These are phyloP conservation scores for Argyresthia albistria DNA, from an alignment of 2,888 invertebrate species.

Conservation along the genomic window DNA sequence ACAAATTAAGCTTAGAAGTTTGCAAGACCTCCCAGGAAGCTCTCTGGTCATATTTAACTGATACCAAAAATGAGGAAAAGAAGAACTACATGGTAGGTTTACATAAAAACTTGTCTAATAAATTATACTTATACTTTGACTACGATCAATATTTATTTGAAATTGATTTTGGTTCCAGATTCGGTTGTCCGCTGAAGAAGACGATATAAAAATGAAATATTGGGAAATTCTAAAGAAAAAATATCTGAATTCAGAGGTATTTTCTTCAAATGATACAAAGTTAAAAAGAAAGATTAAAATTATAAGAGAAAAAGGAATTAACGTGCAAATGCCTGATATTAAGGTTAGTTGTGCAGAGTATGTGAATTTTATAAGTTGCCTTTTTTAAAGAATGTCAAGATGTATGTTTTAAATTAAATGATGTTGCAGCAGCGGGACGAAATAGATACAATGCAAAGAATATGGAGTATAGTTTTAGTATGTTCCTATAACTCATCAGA, in stretches of 20 bases:
- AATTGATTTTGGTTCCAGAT: slow-evolving; percentile 24
- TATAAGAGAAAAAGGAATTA: slow-evolving; percentile 55
- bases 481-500: slow-evolving; percentile 43
- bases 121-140: too few relatives aligned
- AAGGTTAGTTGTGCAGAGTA: slow-evolving; percentile 36
- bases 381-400: too few relatives aligned
- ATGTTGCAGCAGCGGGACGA: slow-evolving; percentile 54
- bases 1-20: slow-evolving; percentile 51
- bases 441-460: slow-evolving; percentile 60
- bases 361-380: too few relatives aligned
- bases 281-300: slow-evolving; percentile 47
- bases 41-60: slow-evolving; percentile 56
- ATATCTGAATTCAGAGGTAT: slow-evolving; percentile 29
- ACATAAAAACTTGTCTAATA: not conserved
- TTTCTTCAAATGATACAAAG: slow-evolving; percentile 26
- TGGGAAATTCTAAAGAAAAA: slow-evolving; percentile 55
- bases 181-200: slow-evolving; percentile 53
- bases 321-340: slow-evolving; percentile 60
- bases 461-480: slow-evolving; percentile 58
- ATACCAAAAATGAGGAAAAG: slow-evolving; percentile 47
- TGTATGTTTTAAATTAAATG: not conserved
- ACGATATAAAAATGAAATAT: slow-evolving; percentile 58
- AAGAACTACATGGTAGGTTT: slow-evolving; percentile 53
- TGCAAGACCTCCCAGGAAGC: slow-evolving; percentile 58
- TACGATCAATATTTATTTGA: not conserved